Base-by-base conservation (phyloP, 2,113 vertebrate species). In the Muntiacus reevesi region DNA sequence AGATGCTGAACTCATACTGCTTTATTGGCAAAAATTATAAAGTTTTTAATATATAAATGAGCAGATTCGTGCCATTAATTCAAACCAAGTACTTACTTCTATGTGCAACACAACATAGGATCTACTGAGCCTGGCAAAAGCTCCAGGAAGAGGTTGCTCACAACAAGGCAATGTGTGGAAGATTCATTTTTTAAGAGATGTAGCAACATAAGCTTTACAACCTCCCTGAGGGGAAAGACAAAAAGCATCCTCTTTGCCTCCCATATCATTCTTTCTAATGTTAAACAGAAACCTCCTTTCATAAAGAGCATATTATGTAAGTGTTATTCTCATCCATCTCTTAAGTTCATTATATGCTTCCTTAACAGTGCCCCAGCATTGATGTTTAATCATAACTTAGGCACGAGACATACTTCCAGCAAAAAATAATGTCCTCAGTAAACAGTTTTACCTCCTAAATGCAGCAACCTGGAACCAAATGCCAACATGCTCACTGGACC, bases 281-380 rank as follows among this genome's bases (percentile, higher is more conserved):
- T 94, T 97, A 89, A 98, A 95, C 60, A 74, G 87, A 95, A 87
- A n/a, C 74, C 52, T 88, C 87, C 89, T 91, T 87, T 92, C n/a
- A 36, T 60, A 67, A 86, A 50, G 54, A 89, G 64, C 55, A 6
- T 30, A 83, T 97, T 96, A 96, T 62, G 76, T 95, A 93, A 97
- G 71, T 43, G 74, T 85, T 85, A 50, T 59, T 87, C 52, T 87
- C 93, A 91, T 89, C 97, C 82, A 89, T 89, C 94, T 94, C 85
- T 57, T 45, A 96, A 71, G 87, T 91, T 96, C 91, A 93, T 94
- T 93, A 67, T 79, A 47, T 54, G 71, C 86, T 94, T 74, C 82
- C 97, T 93, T 55, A 91, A 36, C 96, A 93, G 85, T 40, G 83
- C 47, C 81, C 47, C 55, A 12, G 89, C 59, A 84, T 0, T 67